A percentile compares a stretch with the other conserved stretches of the same genome.
These are phyloP conservation scores for Tholera decimalis DNA, from an alignment of 2,888 invertebrate genomes.

Conservation along the genomic window DNA sequence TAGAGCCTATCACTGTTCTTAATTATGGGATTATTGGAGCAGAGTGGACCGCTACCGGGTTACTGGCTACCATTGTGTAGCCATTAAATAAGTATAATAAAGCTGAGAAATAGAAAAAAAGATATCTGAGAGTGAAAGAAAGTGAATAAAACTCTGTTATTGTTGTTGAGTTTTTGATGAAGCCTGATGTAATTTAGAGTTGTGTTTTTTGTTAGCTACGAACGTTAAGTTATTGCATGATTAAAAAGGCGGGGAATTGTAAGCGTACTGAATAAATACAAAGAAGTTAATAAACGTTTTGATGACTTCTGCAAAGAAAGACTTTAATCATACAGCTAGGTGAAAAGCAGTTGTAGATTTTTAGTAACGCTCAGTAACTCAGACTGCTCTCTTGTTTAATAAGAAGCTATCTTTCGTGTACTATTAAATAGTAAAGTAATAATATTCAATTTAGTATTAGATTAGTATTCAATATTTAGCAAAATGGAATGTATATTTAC, in stretches of 20 bases:
- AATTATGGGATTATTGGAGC: constrained; percentile 60
- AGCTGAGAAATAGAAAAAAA: constrained; percentile 44
- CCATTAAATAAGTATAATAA: constrained; percentile 61
- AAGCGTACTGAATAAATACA: background rate
- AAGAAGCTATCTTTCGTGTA: too few species aligned
- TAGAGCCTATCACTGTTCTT: constrained; percentile 53
- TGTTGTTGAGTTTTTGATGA: background rate
- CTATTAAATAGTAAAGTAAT: too few species aligned
- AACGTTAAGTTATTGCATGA: background rate
- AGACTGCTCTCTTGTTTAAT: too few species aligned
- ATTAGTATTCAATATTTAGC: too few species aligned
- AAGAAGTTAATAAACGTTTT: too few species aligned
- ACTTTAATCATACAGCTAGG: too few species aligned
- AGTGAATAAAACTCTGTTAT: constrained; percentile 26
- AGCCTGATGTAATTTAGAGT: constrained; percentile 16
- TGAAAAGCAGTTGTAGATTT: too few species aligned
- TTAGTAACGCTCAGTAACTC: too few species aligned
- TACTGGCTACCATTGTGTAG: constrained; percentile 45
- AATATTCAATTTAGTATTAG: too few species aligned
- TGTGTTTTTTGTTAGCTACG: background rate
- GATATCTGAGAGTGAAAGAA: constrained; percentile 28
- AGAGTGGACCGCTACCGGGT: constrained; percentile 48
- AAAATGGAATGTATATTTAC: too few species aligned
- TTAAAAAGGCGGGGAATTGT: background rate
- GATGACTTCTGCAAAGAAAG: too few species aligned